Evolutionary conservation across 2,888 invertebrate species (phyloP).

Genomic region (Hyalella azteca): DNA sequence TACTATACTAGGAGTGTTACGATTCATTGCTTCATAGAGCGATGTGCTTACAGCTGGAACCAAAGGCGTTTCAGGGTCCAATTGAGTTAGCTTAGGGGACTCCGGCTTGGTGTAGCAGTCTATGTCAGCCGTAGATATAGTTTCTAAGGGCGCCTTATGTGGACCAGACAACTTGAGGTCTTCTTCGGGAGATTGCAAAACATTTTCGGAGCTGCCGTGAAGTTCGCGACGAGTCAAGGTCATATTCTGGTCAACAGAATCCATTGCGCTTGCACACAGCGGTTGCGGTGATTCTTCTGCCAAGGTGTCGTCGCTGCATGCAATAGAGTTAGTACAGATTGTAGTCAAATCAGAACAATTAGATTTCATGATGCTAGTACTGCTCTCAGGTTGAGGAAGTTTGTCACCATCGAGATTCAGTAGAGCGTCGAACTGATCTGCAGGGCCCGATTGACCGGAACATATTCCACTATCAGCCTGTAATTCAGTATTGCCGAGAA

Average conservation of each 20-base stretch:
- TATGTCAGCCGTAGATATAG: slow-evolving; percentile 19
- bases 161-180: background rate
- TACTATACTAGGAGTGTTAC: background rate
- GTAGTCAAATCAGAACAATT: slow-evolving; percentile 35
- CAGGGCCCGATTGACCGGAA: background rate
- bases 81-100: background rate
- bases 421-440: slow-evolving; percentile 5
- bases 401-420: slow-evolving; percentile 8
- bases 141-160: background rate
- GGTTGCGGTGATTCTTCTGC: background rate
- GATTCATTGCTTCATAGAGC: background rate
- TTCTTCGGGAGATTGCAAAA: background rate
- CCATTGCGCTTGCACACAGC: background rate
- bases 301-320: background rate
- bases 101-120: slow-evolving; percentile 18
- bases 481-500: background rate
- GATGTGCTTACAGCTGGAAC: background rate
- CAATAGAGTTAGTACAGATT: slow-evolving; percentile 30
- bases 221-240: background rate
- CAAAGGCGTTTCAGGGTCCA: background rate
- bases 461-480: background rate
- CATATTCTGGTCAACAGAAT: background rate
- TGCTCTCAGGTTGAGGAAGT: background rate
- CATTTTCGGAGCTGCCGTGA: background rate
- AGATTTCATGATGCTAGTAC: background rate